These are phyloP conservation scores for Gymnopithys bicolor DNA, from an alignment of 2,797 vertebrate genomes.

Conservation along the genomic window DNA sequence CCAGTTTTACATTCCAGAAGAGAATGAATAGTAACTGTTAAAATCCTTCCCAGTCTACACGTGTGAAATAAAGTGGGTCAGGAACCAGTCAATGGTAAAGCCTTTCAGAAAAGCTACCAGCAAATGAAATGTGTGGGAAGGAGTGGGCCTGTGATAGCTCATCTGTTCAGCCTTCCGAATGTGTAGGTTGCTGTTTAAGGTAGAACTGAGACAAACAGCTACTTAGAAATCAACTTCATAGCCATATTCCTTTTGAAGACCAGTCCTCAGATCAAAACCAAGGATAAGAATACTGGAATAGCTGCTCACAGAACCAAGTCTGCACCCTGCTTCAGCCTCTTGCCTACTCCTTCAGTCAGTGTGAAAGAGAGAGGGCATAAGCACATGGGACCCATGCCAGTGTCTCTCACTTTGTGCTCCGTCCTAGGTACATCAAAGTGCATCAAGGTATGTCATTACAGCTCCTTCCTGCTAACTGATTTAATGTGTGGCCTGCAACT, in stretches of 20 bases:
- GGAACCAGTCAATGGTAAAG: conserved; percentile 27
- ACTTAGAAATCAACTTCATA: not conserved
- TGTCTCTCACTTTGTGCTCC: not conserved
- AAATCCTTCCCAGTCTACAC: not conserved
- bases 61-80: conserved; percentile 37
- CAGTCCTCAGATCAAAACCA: not conserved
- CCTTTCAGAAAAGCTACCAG: conserved; percentile 13
- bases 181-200: conserved; percentile 10
- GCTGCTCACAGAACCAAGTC: not conserved
- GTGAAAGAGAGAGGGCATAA: not conserved
- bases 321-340: not conserved
- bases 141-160: conserved; percentile 5
- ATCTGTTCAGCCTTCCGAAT: not conserved
- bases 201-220: not conserved
- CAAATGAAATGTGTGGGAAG: not conserved
- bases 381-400: not conserved
- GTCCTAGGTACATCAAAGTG: not conserved
- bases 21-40: not conserved
- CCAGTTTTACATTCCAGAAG: not conserved
- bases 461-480: not conserved
- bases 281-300: not conserved
- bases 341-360: not conserved
- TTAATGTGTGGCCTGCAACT: not conserved
- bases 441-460: not conserved
- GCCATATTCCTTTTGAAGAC: not conserved